Percentiles rank a stretch among this genome's conserved stretches.
phyloP scores from a whole-genome alignment of 2,888 invertebrate genomes.

The Sialis lutaria region DNA sequence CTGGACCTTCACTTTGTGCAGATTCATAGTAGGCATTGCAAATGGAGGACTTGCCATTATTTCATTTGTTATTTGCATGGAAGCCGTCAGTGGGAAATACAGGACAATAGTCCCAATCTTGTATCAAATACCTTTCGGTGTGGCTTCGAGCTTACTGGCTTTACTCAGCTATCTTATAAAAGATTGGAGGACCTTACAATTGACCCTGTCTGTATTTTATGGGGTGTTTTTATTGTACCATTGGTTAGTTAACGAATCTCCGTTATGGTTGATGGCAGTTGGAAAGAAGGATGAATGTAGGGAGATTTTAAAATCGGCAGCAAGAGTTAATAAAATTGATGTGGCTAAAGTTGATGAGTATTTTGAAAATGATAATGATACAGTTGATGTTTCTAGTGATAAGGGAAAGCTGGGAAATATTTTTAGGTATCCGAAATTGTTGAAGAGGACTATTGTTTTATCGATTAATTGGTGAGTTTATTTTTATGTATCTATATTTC shows the following conservation, averaged over 20 bases:
- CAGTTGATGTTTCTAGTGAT: conserved; percentile 11
- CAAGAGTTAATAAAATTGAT: conserved; percentile 18
- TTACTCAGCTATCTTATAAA: conserved; percentile 34
- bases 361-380: conserved; percentile 11
- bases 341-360: conserved; percentile 9
- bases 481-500: no score
- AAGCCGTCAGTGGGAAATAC: conserved; percentile 42
- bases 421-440: conserved; percentile 30
- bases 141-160: conserved; percentile 39
- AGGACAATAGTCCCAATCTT: conserved; percentile 39
- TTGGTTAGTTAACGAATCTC: conserved; percentile 40
- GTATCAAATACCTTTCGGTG: conserved; percentile 43
- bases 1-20: conserved; percentile 30
- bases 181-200: conserved; percentile 42
- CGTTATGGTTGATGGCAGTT: conserved; percentile 40
- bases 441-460: conserved; percentile 29
- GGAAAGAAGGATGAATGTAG: conserved; percentile 32
- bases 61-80: conserved; percentile 48
- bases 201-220: conserved; percentile 25
- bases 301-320: conserved; percentile 23
- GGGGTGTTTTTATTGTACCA: conserved; percentile 17
- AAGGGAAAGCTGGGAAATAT: conserved; percentile 27
- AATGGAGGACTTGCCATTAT: conserved; percentile 44
- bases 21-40: conserved; percentile 38
- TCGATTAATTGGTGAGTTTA: conserved; percentile 36